Evolutionary conservation across 2,888 invertebrate species (phyloP).

Genomic region (Andricus quercusramuli): DNA sequence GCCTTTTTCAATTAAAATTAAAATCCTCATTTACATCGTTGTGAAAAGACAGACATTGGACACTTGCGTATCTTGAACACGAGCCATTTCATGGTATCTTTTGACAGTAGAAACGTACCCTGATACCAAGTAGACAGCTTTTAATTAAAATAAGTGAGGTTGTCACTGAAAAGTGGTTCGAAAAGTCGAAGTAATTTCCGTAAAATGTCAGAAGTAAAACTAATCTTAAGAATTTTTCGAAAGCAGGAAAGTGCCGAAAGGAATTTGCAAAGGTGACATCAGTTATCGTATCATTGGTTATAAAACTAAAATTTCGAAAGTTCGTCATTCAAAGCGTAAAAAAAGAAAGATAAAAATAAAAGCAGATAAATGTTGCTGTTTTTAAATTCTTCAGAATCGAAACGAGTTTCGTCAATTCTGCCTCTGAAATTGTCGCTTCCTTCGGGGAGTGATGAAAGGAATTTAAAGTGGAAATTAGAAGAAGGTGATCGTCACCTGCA

Average conservation of each 20-base stretch:
- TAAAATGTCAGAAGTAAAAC: not conserved
- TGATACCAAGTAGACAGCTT: conserved; percentile 60
- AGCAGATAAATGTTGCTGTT: not conserved
- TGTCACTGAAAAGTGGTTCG: conserved; percentile 38
- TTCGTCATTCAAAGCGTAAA: not conserved
- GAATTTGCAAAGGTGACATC: not conserved
- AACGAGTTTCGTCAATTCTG: conserved; percentile 17
- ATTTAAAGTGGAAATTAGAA: conserved; percentile 47
- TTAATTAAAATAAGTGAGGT: conserved; percentile 68
- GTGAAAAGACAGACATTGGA: conserved; percentile 38
- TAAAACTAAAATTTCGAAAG: no score
- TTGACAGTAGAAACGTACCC: not conserved
- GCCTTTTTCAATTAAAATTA: not conserved
- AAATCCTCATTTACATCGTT: conserved; percentile 41
- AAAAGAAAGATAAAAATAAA: not conserved
- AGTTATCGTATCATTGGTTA: no score
- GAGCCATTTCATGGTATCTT: conserved; percentile 50
- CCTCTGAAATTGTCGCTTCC: conserved; percentile 22
- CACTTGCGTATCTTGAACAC: conserved; percentile 45
- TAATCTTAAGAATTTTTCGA: not conserved
- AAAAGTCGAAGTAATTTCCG: not conserved
- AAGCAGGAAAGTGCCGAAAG: not conserved
- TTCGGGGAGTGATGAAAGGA: conserved; percentile 30
- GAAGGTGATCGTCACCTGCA: conserved; percentile 60
- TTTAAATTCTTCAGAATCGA: not conserved